Percentiles rank a stretch among this genome's conserved stretches.
Evolutionary conservation across 1,140 invertebrate species (phyloP).

Genomic region (Drosophila miranda): DNA sequence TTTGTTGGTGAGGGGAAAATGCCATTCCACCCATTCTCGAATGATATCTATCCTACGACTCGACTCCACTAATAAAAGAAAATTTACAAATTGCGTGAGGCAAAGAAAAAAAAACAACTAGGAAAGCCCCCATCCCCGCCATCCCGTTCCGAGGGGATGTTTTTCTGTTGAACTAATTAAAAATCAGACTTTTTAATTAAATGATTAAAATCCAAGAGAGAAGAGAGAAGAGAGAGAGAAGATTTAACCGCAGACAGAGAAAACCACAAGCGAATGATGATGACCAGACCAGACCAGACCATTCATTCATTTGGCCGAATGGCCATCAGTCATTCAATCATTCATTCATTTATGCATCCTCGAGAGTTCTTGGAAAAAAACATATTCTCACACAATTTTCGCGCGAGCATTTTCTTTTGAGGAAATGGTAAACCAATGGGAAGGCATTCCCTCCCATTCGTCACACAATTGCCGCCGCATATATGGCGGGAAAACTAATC

Average conservation of each 20-base stretch:
- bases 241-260: conserved; percentile 17
- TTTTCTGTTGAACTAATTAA: conserved; percentile 70
- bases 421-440: conserved; percentile 77
- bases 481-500: conserved; percentile 36
- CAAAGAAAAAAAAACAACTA: conserved; percentile 23
- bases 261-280: conserved; percentile 24
- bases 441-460: conserved; percentile 57
- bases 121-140: conserved; percentile 3
- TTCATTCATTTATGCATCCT: conserved; percentile 22
- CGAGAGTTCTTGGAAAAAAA: conserved; percentile 58
- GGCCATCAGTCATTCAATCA: conserved; percentile 14
- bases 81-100: conserved; percentile 75
- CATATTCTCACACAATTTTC: conserved; percentile 71
- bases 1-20: conserved; percentile 7
- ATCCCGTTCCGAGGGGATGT: conserved; percentile 6
- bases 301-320: conserved; percentile 42
- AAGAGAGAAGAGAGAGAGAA: background rate
- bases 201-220: conserved; percentile 66
- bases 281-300: conserved; percentile 23
- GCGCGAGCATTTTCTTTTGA: conserved; percentile 58
- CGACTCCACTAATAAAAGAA: conserved; percentile 50
- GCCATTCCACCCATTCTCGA: conserved; percentile 27
- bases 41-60: conserved; percentile 41
- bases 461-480: conserved; percentile 55
- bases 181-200: conserved; percentile 78